Evolutionary conservation across 1,140 invertebrate species (phyloP).

Genomic region (Lepidotrigona ventralis): DNA sequence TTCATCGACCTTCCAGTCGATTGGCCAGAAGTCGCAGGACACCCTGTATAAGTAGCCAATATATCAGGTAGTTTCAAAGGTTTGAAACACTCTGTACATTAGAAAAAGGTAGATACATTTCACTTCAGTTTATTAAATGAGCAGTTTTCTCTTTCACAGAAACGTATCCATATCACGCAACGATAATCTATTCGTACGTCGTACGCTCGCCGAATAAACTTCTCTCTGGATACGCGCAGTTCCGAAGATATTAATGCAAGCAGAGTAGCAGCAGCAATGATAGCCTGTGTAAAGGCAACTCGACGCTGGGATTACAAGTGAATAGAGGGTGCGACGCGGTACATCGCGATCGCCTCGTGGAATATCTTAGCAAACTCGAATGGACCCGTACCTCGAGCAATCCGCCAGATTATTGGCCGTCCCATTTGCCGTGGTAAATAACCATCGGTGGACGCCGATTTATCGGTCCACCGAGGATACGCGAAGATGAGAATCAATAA

Average conservation of each 20-base stretch:
- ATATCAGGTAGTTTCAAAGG: too few relatives aligned
- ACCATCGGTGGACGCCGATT: neutral
- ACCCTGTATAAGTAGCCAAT: too few relatives aligned
- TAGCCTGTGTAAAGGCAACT: constrained; percentile 2
- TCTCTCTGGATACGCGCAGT: neutral
- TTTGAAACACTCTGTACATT: too few relatives aligned
- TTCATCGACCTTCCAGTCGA: too few relatives aligned
- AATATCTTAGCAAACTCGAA: constrained; percentile 27
- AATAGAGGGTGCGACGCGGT: neutral
- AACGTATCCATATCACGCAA: neutral
- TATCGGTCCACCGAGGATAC: constrained; percentile 24
- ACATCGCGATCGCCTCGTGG: neutral
- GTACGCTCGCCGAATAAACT: neutral
- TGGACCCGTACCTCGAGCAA: neutral
- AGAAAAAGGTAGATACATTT: too few relatives aligned
- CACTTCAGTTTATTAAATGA: too few relatives aligned
- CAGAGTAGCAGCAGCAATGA: neutral
- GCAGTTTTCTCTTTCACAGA: neutral
- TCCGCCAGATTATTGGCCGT: constrained; percentile 34
- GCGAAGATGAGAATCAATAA: neutral
- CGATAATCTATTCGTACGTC: neutral
- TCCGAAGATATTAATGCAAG: constrained; percentile 9
- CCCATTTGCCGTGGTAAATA: constrained; percentile 14
- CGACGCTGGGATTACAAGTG: neutral
- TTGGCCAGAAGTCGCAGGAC: too few relatives aligned